phyloP scores from a whole-genome alignment of 2,888 invertebrate genomes.

The Eupeodes luniger region DNA sequence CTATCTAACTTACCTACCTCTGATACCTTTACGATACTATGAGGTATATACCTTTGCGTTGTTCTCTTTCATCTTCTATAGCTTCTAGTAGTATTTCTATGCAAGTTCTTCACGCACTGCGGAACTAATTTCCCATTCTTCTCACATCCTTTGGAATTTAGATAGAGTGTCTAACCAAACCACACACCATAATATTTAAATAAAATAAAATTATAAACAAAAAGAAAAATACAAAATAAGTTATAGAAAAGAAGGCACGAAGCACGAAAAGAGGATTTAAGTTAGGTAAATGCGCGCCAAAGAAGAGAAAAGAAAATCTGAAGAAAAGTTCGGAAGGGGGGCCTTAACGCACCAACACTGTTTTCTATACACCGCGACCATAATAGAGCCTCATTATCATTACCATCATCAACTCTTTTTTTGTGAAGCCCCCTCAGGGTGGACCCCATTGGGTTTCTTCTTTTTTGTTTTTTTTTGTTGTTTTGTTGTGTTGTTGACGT shows the following conservation, averaged over 20 bases:
- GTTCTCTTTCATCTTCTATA: slow-evolving; percentile 5
- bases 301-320: slow-evolving; percentile 8
- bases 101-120: slow-evolving; percentile 70
- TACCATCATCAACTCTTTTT: slow-evolving; percentile 18
- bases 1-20: no score
- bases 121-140: slow-evolving; percentile 76
- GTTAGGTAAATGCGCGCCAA: slow-evolving; percentile 5
- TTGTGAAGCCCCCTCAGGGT: slow-evolving; percentile 36
- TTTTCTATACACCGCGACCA: not conserved
- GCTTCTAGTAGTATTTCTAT: not conserved
- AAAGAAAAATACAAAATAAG: slow-evolving; percentile 12
- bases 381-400: slow-evolving; percentile 39
- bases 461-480: not conserved
- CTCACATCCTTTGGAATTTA: slow-evolving; percentile 75
- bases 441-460: slow-evolving; percentile 24
- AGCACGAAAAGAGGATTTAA: not conserved
- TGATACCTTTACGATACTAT: no score
- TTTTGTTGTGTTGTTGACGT: slow-evolving; percentile 26
- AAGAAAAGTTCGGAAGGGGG: slow-evolving; percentile 38
- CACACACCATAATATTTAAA: slow-evolving; percentile 59
- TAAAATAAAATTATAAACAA: slow-evolving; percentile 31
- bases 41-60: not conserved
- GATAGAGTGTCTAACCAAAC: slow-evolving; percentile 69
- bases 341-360: slow-evolving; percentile 24
- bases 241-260: slow-evolving; percentile 7